Percentiles rank a stretch among this genome's conserved stretches.
These are phyloP conservation scores for Ophion ventricosus DNA, from an alignment of 2,888 invertebrate species.

Conservation along the genomic window DNA sequence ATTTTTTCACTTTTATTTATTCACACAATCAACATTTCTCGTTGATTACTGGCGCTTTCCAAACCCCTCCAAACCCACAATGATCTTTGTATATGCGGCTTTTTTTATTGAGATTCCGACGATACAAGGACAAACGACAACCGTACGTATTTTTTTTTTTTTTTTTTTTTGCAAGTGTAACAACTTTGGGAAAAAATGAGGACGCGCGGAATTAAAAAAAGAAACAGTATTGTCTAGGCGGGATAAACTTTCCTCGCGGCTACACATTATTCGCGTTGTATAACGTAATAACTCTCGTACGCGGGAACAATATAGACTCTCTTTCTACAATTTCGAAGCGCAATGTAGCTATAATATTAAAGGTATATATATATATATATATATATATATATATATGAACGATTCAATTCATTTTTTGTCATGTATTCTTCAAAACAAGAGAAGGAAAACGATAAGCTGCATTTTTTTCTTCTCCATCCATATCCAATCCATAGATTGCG, in stretches of 20 bases:
- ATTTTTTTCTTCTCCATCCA: slow-evolving; percentile 16
- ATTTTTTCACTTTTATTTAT: not conserved
- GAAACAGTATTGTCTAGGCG: slow-evolving; percentile 49
- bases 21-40: slow-evolving; percentile 12
- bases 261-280: slow-evolving; percentile 58
- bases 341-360: slow-evolving; percentile 50
- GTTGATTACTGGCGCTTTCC: slow-evolving; percentile 10
- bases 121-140: slow-evolving; percentile 80
- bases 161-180: slow-evolving; percentile 63
- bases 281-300: slow-evolving; percentile 50
- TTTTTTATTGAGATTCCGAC: slow-evolving; percentile 77
- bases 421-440: not conserved
- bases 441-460: slow-evolving; percentile 41
- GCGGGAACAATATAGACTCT: slow-evolving; percentile 61
- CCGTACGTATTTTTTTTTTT: slow-evolving; percentile 77
- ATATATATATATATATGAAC: not conserved
- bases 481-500: slow-evolving; percentile 40
- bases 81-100: slow-evolving; percentile 73
- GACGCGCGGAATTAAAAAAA: slow-evolving; percentile 36
- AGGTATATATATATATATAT: not conserved
- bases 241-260: slow-evolving; percentile 49
- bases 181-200: slow-evolving; percentile 62
- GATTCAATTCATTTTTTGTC: slow-evolving; percentile 18
- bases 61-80: slow-evolving; percentile 53
- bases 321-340: slow-evolving; percentile 58